Evolutionary conservation across 2,888 invertebrate genomes (phyloP), one percentile per base, ranked within the genome.

Genomic region (Gibbula magus): DNA sequence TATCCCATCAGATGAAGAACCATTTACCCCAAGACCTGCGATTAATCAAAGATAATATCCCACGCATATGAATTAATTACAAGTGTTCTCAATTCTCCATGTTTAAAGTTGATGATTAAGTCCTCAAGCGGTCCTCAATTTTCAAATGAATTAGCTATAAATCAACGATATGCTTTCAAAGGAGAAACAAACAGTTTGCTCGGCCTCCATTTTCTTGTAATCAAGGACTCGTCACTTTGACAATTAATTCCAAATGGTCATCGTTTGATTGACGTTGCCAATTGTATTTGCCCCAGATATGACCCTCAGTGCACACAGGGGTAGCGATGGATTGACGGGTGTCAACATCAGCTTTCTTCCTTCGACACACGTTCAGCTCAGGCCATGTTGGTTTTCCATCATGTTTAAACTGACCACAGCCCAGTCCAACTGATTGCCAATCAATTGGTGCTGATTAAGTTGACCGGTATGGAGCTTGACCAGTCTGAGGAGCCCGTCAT

Each of bases 391-490:
- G n/a, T 39, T 35, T 70, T 70, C 35, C 35, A 32, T 70, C 70
- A 70, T 70, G 70, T 70, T 70, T 70, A 70, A 39, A 70, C 70
- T 70, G 70, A 70, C 70, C 70, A 70, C 70, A n/a, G 70, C 70
- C 39, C 29, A 39, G 35, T 35, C 10, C 35, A 39, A 39, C 32
- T 70, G 70, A 70, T 70, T 70, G 39, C 70, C 70, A 70, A 70
- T 70, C 70, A 35, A 70, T 70, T 70, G 70, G 39, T 16, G 3
- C n/a, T 70, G 70, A 70, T 70, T 39, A 70, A 32, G 39, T 39
- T 70, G 70, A 39, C 70, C 39, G 20, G 35, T 8, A 25, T 35
- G 20, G 29, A 32, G 16, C 20, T 70, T 70, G 35, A 18, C 70
- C 39, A 32, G 70, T 32, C 39, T 35, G 35, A 67, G 35, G 35